Evolutionary conservation across 2,888 invertebrate species (phyloP).

Genomic region (Siphlonurus alternatus): DNA sequence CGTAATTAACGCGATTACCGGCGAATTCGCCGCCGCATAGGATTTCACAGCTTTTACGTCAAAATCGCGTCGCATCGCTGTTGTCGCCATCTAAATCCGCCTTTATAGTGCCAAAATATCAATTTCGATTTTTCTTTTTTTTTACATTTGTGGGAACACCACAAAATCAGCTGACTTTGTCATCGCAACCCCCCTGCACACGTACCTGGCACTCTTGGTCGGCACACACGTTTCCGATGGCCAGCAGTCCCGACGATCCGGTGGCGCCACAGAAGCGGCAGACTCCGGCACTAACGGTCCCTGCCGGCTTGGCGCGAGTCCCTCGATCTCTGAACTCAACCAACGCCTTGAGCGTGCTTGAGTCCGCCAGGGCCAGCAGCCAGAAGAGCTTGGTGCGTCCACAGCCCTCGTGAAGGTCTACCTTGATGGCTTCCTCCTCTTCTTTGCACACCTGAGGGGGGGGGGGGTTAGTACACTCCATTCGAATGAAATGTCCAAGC

Average conservation of each 20-base stretch:
- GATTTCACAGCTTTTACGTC: no score
- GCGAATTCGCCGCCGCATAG: no score
- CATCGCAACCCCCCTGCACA: no score
- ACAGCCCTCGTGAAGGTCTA: conserved; percentile 90
- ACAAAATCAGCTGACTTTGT: no score
- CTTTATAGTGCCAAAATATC: no score
- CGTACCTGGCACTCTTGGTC: conserved; percentile 84
- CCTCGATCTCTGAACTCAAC: conserved; percentile 77
- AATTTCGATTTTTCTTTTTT: no score
- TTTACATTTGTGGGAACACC: no score
- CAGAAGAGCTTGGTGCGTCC: conserved; percentile 92
- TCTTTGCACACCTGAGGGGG: conserved; percentile 73
- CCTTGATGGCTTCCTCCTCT: conserved; percentile 88
- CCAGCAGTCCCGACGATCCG: conserved; percentile 58
- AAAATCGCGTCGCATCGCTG: no score
- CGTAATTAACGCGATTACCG: no score
- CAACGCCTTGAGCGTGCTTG: conserved; percentile 76
- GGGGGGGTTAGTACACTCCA: no score
- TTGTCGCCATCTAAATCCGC: no score
- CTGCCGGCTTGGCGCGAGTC: conserved; percentile 24
- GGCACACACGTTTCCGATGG: conserved; percentile 85
- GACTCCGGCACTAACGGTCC: conserved; percentile 40
- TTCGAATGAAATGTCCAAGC: no score
- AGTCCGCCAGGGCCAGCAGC: conserved; percentile 84
- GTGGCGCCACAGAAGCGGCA: conserved; percentile 86